Conservation (phyloP, 1,140 invertebrate species). For the Drosophila nasuta region DNA sequence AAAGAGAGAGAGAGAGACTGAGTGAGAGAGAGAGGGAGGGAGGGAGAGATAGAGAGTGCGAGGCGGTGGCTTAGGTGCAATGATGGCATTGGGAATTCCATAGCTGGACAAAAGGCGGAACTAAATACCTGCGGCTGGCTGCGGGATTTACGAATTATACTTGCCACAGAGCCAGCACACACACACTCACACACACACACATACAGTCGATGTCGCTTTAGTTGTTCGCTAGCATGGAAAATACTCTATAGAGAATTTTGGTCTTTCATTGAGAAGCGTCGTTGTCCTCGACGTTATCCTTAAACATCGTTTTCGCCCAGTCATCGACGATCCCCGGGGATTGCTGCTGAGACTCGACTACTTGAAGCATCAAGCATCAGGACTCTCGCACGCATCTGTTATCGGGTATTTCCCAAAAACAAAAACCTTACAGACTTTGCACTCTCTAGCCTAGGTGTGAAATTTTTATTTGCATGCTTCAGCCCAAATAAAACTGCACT, state of each 20-base stretch:
- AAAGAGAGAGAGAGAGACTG: slow-evolving; percentile 35
- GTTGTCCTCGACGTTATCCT: neutral
- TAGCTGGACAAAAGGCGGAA: slow-evolving; percentile 77
- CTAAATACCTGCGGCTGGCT: slow-evolving; percentile 79
- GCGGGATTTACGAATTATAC: slow-evolving; percentile 74
- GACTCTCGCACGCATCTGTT: slow-evolving; percentile 1
- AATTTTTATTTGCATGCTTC: slow-evolving; percentile 83
- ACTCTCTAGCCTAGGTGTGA: slow-evolving; percentile 61
- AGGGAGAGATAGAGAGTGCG: neutral
- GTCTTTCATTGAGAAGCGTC: slow-evolving; percentile 42
- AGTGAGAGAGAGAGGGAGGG: neutral
- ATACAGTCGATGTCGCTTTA: slow-evolving; percentile 17
- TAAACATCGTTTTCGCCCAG: slow-evolving; percentile 5
- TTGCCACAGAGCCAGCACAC: neutral
- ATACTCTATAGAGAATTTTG: neutral
- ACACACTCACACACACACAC: neutral
- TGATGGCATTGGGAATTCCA: slow-evolving; percentile 82
- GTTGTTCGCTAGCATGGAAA: too few relatives aligned
- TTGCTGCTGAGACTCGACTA: neutral
- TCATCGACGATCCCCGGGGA: slow-evolving; percentile 25
- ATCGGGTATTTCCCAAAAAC: slow-evolving; percentile 44
- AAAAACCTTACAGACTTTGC: neutral
- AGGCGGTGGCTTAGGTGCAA: slow-evolving; percentile 75
- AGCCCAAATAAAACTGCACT: slow-evolving; percentile 28
- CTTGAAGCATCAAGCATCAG: slow-evolving; percentile 6